Base-by-base conservation (phyloP, 2,888 invertebrate genomes). In the Hecatera dysodea region DNA sequence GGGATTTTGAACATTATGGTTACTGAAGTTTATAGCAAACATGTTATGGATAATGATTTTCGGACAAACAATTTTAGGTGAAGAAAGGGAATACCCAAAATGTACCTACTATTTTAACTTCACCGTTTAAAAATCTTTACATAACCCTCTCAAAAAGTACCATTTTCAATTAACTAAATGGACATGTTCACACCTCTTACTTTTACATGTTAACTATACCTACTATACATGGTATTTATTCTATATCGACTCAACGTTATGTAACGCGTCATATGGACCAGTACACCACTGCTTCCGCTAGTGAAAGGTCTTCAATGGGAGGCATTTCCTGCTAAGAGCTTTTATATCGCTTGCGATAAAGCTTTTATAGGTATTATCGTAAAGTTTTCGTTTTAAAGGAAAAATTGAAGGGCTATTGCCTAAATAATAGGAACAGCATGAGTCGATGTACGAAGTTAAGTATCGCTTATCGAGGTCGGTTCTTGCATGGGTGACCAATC, bases 251-350 rank as follows among this genome's bases (percentile, higher is more conserved):
- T 59, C 50, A 42, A 66, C 8, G 29, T 83, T 79, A 79, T 36
- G 46, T 76, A 81, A 84, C n/a, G 6, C 24, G 15, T 29, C 33
- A 8, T 56, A 22, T 55, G n/a, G 27, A 29, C 44, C 42, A 69
- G 55, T 72, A 73, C 6, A 56, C 48, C 33, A 68, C 59, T 48
- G 46, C 48, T 67, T 71, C 53, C 69, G 82, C 11, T 4, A 67
- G 83, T 70, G 83, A 83, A 81, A 84, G 84, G 67, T 52, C 75
- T 39, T 68, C 61, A 52, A 67, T 64, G 6, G 55, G 7, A 36
- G 52, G 7, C 24, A 39, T 63, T 84, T 77, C 75, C 75, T 69
- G 62, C 36, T 68, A 29, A 27, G 55, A 75, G 39, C 46, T 46
- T 46, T 39, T 61, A 24, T 39, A 27, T 42, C 11, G 12, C 8